These are phyloP conservation scores for Lordiphosa clarofinis DNA, from an alignment of 1,140 invertebrate species.

Conservation along the genomic window DNA sequence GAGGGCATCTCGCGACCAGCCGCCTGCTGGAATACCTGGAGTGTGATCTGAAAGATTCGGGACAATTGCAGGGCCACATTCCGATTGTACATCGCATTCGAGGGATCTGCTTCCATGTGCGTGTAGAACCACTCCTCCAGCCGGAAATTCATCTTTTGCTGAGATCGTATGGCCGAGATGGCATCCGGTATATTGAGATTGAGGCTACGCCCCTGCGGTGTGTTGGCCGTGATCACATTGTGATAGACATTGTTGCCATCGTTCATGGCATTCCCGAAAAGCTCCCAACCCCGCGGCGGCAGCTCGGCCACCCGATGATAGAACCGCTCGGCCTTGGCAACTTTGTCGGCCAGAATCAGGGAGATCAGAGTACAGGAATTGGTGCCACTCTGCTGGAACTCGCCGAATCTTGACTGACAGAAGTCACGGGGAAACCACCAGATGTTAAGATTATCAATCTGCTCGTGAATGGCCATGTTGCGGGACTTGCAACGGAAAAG, in stretches of 20 bases:
- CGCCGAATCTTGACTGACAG: constrained; percentile 71
- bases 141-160: constrained; percentile 67
- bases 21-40: constrained; percentile 62
- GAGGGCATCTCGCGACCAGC: constrained; percentile 21
- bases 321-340: constrained; percentile 57
- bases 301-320: constrained; percentile 49
- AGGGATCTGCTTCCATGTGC: constrained; percentile 73
- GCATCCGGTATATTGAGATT: constrained; percentile 76
- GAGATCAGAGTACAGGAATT: constrained; percentile 76
- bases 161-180: constrained; percentile 58
- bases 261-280: constrained; percentile 74
- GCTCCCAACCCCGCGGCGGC: constrained; percentile 57
- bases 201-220: constrained; percentile 46
- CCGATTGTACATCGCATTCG: constrained; percentile 55
- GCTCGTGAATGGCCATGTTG: constrained; percentile 67
- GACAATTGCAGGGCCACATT: constrained; percentile 63
- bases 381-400: constrained; percentile 67
- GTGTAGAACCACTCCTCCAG: constrained; percentile 76
- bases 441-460: constrained; percentile 72
- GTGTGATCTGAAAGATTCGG: constrained; percentile 56
- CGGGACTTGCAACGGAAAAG: neutral
- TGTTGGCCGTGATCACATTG: constrained; percentile 57
- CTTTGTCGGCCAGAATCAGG: constrained; percentile 67
- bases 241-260: constrained; percentile 72
- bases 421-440: constrained; percentile 77